phyloP scores from a whole-genome alignment of 64 coral and sea anemone genomes.

The Stylophora pistillata region DNA sequence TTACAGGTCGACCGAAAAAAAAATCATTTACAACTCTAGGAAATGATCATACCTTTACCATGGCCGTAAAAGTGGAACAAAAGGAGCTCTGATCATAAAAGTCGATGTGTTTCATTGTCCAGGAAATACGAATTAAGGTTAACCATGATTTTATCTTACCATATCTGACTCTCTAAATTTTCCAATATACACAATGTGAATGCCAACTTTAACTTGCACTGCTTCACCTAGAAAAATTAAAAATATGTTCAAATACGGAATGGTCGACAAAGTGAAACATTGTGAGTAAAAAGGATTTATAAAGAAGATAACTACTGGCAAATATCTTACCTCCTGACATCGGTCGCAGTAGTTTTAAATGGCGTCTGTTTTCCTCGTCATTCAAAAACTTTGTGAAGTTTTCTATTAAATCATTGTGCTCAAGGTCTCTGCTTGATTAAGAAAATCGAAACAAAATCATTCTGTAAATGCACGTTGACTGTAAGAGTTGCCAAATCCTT shows the following conservation, averaged over 20 bases:
- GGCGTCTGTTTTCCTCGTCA: neutral
- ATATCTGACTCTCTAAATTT: constrained; percentile 73
- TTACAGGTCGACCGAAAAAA: neutral
- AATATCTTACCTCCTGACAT: neutral
- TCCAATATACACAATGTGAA: constrained; percentile 60
- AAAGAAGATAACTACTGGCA: neutral
- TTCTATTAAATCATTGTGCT: neutral
- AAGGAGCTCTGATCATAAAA: neutral
- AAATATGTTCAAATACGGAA: neutral
- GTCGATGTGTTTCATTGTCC: no score
- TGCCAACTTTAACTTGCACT: constrained; percentile 39
- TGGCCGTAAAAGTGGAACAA: neutral
- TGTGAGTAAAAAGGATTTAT: no score
- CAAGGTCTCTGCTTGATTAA: neutral
- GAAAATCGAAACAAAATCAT: no score
- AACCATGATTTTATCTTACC: constrained; percentile 22
- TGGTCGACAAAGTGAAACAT: neutral
- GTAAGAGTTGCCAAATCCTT: no score
- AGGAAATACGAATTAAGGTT: neutral
- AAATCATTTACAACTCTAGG: neutral
- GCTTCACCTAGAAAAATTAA: constrained; percentile 5
- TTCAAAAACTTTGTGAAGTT: neutral
- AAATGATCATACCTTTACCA: neutral
- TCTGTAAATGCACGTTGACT: no score
- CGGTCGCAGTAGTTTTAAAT: neutral